Evolutionary conservation across 2,888 invertebrate genomes (phyloP), one percentile per base, ranked within the genome.

Genomic region (Arge pagana): DNA sequence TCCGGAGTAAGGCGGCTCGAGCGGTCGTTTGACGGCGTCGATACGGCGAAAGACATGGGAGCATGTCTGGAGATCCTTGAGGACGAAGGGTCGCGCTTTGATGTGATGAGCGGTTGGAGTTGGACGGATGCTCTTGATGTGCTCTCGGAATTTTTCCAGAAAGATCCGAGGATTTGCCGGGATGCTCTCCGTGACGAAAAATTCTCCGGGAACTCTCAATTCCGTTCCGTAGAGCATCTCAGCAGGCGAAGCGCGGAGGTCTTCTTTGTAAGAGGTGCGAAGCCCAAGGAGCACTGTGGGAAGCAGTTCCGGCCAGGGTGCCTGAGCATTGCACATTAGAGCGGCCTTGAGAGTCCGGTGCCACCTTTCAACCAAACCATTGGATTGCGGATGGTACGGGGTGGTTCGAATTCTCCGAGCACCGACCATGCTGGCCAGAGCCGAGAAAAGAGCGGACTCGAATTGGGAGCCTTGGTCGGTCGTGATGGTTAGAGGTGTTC

Each of bases 391-490:
- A 30, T 62, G 58, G 37, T 56, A 59, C 4, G 61, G 55, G 10
- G 63, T 55, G 1, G 58, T 60, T 5, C 53, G 50, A 21, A 40
- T 55, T 1, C 28, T 26, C 5, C 52, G 10, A 16, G 50, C 40
- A 3, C 62, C 59, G 1, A 50, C 11, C 1, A 61, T 13, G 15
- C 55, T 48, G 4, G 52, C 36, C 23, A 59, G 50, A 2, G 60
- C 59, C 13, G 59, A 48, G 55, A 74, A 76, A 3, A 76, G 55
- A 1, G 40, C 19, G 0, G 70, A 65, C 40, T 72, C 68, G 45
- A 77, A 76, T 52, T 76, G 74, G 21, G 64, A 51, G 23, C 77
- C 73, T 58, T 68, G 68, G 59, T 76, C 64, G 0, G 62, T 58
- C 2, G 65, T 67, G 6, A 68, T 56, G 8, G 48, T 33, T 0